Conservation (phyloP, 1,140 invertebrate genomes). For the Micrasema minimum region DNA sequence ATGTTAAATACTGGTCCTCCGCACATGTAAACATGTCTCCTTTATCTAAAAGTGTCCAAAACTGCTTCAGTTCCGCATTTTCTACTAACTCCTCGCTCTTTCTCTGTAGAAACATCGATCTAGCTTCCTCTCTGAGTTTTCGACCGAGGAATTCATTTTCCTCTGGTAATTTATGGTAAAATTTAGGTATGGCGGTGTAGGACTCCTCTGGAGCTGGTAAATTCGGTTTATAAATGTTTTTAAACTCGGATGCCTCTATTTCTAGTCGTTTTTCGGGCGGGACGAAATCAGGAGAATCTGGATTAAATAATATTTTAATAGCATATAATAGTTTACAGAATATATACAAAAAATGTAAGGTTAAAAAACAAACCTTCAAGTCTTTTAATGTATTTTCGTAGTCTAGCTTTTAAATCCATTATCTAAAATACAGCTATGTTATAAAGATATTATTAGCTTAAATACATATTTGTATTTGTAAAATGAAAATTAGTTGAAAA, state of each 20-base stretch:
- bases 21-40: slow-evolving; percentile 78
- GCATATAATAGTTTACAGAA: background rate
- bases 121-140: slow-evolving; percentile 87
- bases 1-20: slow-evolving; percentile 87
- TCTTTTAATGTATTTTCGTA: slow-evolving; percentile 45
- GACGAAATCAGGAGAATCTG: slow-evolving; percentile 45
- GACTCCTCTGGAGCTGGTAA: slow-evolving; percentile 30
- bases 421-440: no score
- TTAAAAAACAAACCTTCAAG: slow-evolving; percentile 45
- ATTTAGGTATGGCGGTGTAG: slow-evolving; percentile 64
- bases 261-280: slow-evolving; percentile 25
- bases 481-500: no score
- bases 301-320: background rate
- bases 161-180: slow-evolving; percentile 82
- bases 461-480: no score
- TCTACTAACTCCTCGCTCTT: slow-evolving; percentile 85
- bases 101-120: slow-evolving; percentile 86
- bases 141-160: slow-evolving; percentile 80
- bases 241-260: slow-evolving; percentile 42
- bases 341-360: background rate
- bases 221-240: slow-evolving; percentile 40
- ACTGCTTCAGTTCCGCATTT: slow-evolving; percentile 86
- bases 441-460: no score
- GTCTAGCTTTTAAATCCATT: slow-evolving; percentile 43
- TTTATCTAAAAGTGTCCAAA: slow-evolving; percentile 86